These are phyloP conservation scores for Dysmachus trigonus DNA, from an alignment of 2,888 invertebrate species.

Conservation along the genomic window DNA sequence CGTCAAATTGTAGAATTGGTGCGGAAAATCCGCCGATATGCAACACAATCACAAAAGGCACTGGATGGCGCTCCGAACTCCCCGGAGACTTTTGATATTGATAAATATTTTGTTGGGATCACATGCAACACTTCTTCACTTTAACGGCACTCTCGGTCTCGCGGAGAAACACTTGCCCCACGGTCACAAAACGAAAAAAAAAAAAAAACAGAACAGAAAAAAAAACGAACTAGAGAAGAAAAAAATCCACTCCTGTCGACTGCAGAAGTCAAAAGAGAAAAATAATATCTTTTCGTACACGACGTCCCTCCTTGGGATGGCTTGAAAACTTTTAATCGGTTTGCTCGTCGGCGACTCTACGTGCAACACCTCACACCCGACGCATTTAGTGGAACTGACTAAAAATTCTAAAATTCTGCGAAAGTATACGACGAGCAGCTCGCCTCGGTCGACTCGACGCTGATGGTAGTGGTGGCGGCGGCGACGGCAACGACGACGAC, in stretches of 20 bases:
- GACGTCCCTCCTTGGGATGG: background rate
- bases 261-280: background rate
- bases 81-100: background rate
- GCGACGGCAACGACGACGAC: background rate
- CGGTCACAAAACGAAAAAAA: background rate
- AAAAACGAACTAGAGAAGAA: background rate
- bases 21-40: background rate
- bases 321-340: background rate
- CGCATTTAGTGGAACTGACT: conserved; percentile 34
- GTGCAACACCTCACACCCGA: conserved; percentile 29
- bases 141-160: background rate
- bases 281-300: background rate
- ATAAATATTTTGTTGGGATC: background rate
- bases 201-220: background rate
- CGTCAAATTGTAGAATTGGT: conserved; percentile 1
- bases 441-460: background rate
- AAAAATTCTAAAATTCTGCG: conserved; percentile 21
- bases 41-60: background rate
- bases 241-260: background rate
- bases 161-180: background rate
- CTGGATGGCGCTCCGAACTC: background rate
- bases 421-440: conserved; percentile 16
- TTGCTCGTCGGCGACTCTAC: background rate
- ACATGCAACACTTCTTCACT: background rate
- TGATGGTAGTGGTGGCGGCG: background rate